Evolutionary conservation across 2,113 vertebrate genomes (phyloP), one percentile per base, ranked within the genome.

Genomic region (Percopsis transmontana): DNA sequence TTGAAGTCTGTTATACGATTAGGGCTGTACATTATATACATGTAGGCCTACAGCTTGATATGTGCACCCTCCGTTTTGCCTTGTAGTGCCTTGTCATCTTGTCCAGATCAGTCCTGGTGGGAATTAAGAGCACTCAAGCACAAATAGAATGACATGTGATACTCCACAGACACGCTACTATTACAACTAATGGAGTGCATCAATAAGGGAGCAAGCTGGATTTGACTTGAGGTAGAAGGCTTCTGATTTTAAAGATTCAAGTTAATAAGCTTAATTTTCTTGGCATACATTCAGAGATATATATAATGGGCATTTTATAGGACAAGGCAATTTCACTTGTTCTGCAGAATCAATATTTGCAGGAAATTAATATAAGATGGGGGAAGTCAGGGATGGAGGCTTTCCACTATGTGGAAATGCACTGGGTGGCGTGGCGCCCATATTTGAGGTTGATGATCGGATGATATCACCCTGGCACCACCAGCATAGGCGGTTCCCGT

Each of bases 331-430:
- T 85, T 89, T 64, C 38, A 73, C 84, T 87, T 85, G 54, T 88
- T 71, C 70, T 70, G 59, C 53, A 16, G 57, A 70, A 91, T 90
- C 87, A 84, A 89, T 90, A 87, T 72, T 65, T 75, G 55, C 57
- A 62, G 58, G 69, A 69, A 73, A 56, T 44, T 48, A 19, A 59
- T 58, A 77, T 76, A 73, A 79, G 75, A 81, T 74, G 61, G 54
- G 16, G 58, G 57, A 71, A 72, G 67, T 72, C 66, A 76, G 56
- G 53, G 75, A 81, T 80, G 68, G 83, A 74, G 66, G 70, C 74
- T 74, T 82, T 82, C 76, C 69, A 84, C 80, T 72, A 81, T 87
- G 74, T 89, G 76, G 89, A 91, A 91, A 92, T 91, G 83, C 84
- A 85, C 75, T 65, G 68, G 62, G 79, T 92, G 88, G 90, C 91